These are phyloP conservation scores for Tholera decimalis DNA, from an alignment of 2,888 invertebrate genomes.

Conservation along the genomic window DNA sequence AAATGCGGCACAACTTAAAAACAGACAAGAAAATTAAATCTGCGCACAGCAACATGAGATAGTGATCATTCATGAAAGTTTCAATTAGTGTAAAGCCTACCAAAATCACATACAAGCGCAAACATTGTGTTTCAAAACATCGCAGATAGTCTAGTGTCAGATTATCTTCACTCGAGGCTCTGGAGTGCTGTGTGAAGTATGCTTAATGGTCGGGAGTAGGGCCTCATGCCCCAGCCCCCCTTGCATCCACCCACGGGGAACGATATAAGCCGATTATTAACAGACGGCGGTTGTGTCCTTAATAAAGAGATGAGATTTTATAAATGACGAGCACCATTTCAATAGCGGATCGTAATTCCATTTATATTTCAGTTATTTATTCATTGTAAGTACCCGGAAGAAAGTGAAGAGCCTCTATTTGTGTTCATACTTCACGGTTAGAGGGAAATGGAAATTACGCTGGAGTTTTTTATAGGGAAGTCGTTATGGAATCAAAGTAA, in stretches of 20 bases:
- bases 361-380: conserved; percentile 60
- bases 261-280: conserved; percentile 83
- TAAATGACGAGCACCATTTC: conserved; percentile 69
- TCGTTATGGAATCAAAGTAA: conserved; percentile 44
- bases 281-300: conserved; percentile 75
- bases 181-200: conserved; percentile 47
- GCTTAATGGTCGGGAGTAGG: conserved; percentile 47
- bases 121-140: conserved; percentile 50
- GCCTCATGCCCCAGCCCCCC: conserved; percentile 33
- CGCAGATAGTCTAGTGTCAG: conserved; percentile 46
- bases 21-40: neutral
- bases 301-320: conserved; percentile 60
- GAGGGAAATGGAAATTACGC: conserved; percentile 57
- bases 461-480: conserved; percentile 48
- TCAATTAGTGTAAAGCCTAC: conserved; percentile 28
- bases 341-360: conserved; percentile 58
- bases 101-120: conserved; percentile 45
- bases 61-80: conserved; percentile 32
- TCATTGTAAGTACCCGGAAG: conserved; percentile 48
- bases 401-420: conserved; percentile 45
- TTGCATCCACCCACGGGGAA: conserved; percentile 60
- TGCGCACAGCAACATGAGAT: neutral
- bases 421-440: conserved; percentile 46
- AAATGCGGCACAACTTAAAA: neutral
- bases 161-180: conserved; percentile 56